These are phyloP conservation scores for Phalacrocorax aristotelis DNA, from an alignment of 2,113 vertebrate genomes.

Conservation along the genomic window DNA sequence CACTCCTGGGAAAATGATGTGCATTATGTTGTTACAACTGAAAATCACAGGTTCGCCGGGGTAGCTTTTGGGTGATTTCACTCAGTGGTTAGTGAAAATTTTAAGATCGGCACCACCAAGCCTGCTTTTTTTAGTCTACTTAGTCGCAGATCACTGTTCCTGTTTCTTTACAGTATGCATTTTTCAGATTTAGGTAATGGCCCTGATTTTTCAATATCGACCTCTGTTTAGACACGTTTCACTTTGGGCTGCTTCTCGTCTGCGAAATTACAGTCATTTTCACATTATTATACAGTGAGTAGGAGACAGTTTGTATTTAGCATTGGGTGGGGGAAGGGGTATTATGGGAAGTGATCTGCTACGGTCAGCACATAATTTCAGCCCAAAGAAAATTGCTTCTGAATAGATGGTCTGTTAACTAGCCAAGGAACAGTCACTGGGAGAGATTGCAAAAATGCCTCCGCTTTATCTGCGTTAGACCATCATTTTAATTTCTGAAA, in stretches of 20 bases:
- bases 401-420: constrained; percentile 79
- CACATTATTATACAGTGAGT: constrained; percentile 80
- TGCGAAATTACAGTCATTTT: constrained; percentile 84
- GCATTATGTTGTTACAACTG: background rate
- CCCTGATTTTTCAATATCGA: constrained; percentile 76
- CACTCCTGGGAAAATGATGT: background rate
- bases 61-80: background rate
- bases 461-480: constrained; percentile 70
- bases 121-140: background rate
- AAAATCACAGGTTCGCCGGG: background rate
- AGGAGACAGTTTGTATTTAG: constrained; percentile 80
- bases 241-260: constrained; percentile 77
- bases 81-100: background rate
- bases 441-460: constrained; percentile 68
- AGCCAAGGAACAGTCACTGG: constrained; percentile 74
- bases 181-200: constrained; percentile 83
- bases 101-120: constrained; percentile 33
- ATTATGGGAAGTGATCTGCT: constrained; percentile 80
- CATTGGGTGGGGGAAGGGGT: constrained; percentile 75
- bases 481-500: constrained; percentile 62
- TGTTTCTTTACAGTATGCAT: constrained; percentile 72
- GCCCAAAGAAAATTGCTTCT: constrained; percentile 82
- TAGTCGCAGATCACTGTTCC: constrained; percentile 53
- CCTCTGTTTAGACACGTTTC: constrained; percentile 81
- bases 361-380: constrained; percentile 82